A percentile compares a stretch with the other conserved stretches of the same genome.
phyloP scores from a whole-genome alignment of 1,140 invertebrate genomes.

The Harlomillsia oculata region DNA sequence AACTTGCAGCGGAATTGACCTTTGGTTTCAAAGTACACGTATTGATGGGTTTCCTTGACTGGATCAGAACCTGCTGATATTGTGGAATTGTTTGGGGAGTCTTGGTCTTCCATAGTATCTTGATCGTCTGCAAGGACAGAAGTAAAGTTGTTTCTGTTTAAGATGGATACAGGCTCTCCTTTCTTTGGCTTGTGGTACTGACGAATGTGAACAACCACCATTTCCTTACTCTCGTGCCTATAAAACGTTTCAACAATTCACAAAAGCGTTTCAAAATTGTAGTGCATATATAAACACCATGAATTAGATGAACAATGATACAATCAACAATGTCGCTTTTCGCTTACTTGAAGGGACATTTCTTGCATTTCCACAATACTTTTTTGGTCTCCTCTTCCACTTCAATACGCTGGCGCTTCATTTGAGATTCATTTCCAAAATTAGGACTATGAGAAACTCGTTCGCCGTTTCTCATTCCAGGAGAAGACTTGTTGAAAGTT shows the following conservation, averaged over 20 bases:
- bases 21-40: conserved; percentile 10
- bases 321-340: background rate
- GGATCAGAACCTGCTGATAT: background rate
- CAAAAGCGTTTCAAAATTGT: background rate
- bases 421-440: too few species aligned
- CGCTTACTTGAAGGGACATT: conserved; percentile 58
- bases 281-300: too few species aligned
- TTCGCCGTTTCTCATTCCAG: background rate
- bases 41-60: conserved; percentile 20
- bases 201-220: conserved; percentile 56
- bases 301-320: too few species aligned
- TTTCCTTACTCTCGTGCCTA: conserved; percentile 54
- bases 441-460: too few species aligned
- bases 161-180: conserved; percentile 26
- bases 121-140: conserved; percentile 7
- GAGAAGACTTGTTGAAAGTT: background rate
- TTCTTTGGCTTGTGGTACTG: conserved; percentile 43
- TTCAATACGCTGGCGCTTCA: conserved; percentile 10
- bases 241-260: conserved; percentile 14
- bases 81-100: background rate
- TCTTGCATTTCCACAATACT: conserved; percentile 68
- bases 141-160: conserved; percentile 23
- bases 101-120: background rate
- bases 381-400: conserved; percentile 42
- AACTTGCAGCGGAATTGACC: conserved; percentile 49